Evolutionary conservation across 2,797 vertebrate species (phyloP).

Genomic region (Amphiprion clarkii): DNA sequence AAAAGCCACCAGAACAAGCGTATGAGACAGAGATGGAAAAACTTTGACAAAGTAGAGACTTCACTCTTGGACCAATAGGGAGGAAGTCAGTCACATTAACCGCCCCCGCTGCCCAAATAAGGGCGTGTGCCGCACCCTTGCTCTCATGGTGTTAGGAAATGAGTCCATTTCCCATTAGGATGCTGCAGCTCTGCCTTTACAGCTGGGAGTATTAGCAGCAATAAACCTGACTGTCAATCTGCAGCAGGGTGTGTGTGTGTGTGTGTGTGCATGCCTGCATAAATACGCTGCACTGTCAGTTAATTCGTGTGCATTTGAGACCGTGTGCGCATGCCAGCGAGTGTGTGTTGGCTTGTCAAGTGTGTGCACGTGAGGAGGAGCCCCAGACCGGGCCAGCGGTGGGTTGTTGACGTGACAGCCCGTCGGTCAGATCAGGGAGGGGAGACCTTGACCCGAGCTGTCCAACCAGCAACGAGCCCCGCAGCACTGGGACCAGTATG

Average conservation of each 20-base stretch:
- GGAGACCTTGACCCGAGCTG: conserved; percentile 82
- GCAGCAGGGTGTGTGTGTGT: conserved; percentile 48
- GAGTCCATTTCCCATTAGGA: conserved; percentile 80
- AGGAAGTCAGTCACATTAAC: conserved; percentile 56
- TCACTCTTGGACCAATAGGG: conserved; percentile 27
- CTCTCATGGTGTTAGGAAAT: conserved; percentile 76
- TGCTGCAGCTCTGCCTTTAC: conserved; percentile 73
- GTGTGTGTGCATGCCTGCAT: neutral
- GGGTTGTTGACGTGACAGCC: conserved; percentile 75
- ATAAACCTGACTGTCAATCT: conserved; percentile 82
- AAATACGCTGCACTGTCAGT: conserved; percentile 43
- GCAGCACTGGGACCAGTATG: conserved; percentile 81
- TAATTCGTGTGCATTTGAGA: conserved; percentile 38
- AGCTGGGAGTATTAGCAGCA: conserved; percentile 80
- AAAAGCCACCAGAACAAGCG: neutral
- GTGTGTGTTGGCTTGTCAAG: conserved; percentile 41
- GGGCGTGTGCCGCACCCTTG: conserved; percentile 70
- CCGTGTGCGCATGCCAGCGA: conserved; percentile 15
- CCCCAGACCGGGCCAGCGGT: conserved; percentile 58
- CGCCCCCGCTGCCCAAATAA: conserved; percentile 71
- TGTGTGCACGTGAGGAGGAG: conserved; percentile 36
- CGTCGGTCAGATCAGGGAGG: conserved; percentile 78
- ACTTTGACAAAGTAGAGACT: conserved; percentile 37
- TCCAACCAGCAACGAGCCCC: conserved; percentile 78
- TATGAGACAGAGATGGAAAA: conserved; percentile 1